phyloP scores from a whole-genome alignment of 2,888 invertebrate species.

The Diarsia rubi region DNA sequence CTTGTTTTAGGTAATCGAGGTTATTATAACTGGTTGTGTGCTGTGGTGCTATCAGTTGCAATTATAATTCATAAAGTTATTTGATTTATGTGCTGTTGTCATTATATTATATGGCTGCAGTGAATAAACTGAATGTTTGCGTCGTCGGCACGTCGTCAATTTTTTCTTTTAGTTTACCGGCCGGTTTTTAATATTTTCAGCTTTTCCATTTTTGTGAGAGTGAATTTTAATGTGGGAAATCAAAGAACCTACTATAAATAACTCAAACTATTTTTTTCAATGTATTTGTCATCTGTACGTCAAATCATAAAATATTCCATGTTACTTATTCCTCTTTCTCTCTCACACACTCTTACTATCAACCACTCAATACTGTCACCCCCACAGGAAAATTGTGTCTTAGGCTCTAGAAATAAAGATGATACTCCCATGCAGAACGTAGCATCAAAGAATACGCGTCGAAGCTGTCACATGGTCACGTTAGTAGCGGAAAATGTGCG shows the following conservation, averaged over 20 bases:
- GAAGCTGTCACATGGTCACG: constrained; percentile 55
- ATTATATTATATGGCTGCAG: too few species aligned
- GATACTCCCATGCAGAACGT: constrained; percentile 10
- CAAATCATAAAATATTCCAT: background rate
- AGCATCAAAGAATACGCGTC: constrained; percentile 32
- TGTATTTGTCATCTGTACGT: background rate
- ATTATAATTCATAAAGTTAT: too few species aligned
- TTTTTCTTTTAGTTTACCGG: background rate
- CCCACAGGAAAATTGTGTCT: constrained; percentile 16
- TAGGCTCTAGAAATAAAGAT: constrained; percentile 25
- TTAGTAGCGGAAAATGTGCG: constrained; percentile 25
- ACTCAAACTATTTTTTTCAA: background rate
- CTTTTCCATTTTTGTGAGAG: background rate
- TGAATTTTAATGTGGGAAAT: background rate
- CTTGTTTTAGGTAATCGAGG: background rate
- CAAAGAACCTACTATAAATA: background rate
- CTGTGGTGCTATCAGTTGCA: too few species aligned
- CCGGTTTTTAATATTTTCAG: background rate
- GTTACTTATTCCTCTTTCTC: background rate
- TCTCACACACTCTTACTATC: background rate
- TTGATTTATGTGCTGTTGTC: too few species aligned
- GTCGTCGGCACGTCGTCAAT: background rate
- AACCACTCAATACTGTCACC: background rate
- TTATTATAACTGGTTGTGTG: background rate
- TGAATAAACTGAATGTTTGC: background rate